Conservation (phyloP, 2,888 invertebrate genomes). For the Mythimna lalbum region DNA sequence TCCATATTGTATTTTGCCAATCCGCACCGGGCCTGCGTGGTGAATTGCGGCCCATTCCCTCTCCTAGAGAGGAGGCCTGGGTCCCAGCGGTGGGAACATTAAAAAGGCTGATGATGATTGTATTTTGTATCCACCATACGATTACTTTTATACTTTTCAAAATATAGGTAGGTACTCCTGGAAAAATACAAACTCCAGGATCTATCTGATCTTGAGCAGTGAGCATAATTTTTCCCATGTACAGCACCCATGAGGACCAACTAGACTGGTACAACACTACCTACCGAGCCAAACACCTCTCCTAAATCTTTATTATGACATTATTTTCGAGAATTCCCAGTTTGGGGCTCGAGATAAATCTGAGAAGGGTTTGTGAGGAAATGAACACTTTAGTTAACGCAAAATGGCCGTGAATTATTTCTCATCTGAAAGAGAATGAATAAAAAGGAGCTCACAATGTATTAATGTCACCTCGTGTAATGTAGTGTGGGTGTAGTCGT, state of each 20-base stretch:
- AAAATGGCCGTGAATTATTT: constrained; percentile 29
- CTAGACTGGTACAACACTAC: not conserved
- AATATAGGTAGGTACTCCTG: not conserved
- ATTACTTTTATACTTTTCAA: not conserved
- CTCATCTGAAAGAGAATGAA: constrained; percentile 20
- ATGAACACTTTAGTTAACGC: constrained; percentile 36
- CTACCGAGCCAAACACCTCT: not conserved
- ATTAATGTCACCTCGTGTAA: constrained; percentile 21
- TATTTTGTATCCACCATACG: not conserved
- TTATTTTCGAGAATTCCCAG: constrained; percentile 20
- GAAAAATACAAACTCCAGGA: not conserved
- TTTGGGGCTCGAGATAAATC: constrained; percentile 30
- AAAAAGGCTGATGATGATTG: not conserved
- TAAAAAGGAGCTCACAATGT: constrained; percentile 22
- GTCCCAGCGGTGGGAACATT: too few species aligned
- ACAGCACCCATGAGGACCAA: not conserved
- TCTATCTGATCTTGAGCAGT: not conserved
- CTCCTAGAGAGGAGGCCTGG: too few species aligned
- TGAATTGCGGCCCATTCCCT: too few species aligned
- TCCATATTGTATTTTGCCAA: not conserved
- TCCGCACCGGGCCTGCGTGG: too few species aligned
- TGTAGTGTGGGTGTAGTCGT: constrained; percentile 4
- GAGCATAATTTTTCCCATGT: not conserved
- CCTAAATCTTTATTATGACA: constrained; percentile 27
- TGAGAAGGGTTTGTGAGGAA: constrained; percentile 39